A percentile compares a stretch with the other conserved stretches of the same genome.
Conservation (phyloP, 1,140 invertebrate genomes). For the Trichonephila clavipes region DNA sequence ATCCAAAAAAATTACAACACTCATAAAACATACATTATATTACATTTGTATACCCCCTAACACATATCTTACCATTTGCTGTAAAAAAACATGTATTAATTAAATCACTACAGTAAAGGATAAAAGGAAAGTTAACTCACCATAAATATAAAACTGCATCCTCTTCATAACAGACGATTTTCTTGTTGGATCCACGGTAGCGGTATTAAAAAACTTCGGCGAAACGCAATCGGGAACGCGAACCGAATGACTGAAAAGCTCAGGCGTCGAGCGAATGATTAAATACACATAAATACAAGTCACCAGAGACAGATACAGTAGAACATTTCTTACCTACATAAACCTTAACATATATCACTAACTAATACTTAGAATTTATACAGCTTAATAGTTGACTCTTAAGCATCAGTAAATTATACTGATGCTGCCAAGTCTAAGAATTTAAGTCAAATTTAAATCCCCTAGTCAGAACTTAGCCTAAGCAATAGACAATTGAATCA, state of each 20-base stretch:
- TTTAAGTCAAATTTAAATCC: no score
- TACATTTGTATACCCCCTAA: not conserved
- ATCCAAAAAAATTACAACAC: not conserved
- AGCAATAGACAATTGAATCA: no score
- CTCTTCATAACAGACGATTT: not conserved
- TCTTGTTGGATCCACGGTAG: not conserved
- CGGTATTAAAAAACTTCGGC: not conserved
- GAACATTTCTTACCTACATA: no score
- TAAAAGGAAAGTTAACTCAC: constrained; percentile 41
- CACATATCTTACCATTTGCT: constrained; percentile 57
- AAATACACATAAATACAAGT: not conserved
- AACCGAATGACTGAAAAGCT: constrained; percentile 39
- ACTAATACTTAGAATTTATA: no score
- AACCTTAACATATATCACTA: no score
- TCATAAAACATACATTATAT: not conserved
- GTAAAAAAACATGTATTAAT: not conserved
- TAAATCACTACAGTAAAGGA: not conserved
- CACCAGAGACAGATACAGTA: not conserved
- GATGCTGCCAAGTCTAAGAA: no score
- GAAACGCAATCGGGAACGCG: not conserved
- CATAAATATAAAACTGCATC: constrained; percentile 23
- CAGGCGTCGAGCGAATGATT: constrained; percentile 16
- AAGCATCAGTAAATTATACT: no score
- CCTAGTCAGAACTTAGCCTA: no score
- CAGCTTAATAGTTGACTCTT: no score